Percentiles rank a stretch among this genome's conserved stretches.
phyloP scores from a whole-genome alignment of 2,888 invertebrate genomes.

The Dolomedes plantarius region DNA sequence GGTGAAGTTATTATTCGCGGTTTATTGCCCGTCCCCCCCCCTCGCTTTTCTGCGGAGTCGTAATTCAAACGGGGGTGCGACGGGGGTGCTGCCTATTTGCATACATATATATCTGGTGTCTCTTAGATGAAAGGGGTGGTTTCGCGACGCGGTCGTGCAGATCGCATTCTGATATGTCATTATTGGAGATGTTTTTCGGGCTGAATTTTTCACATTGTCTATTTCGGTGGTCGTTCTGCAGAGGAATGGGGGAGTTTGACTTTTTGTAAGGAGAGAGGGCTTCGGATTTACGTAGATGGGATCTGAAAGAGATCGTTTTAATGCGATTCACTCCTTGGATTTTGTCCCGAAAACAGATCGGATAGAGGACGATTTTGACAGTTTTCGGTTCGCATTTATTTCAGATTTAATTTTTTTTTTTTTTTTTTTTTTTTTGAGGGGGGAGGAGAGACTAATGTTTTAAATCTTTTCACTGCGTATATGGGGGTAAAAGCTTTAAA shows the following conservation, averaged over 20 bases:
- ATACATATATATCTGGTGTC: constrained; percentile 66
- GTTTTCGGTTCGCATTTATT: no score
- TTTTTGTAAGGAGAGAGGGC: background rate
- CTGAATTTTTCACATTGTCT: constrained; percentile 51
- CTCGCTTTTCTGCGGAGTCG: no score
- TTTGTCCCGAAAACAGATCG: background rate
- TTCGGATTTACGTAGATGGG: background rate
- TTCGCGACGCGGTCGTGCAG: constrained; percentile 48
- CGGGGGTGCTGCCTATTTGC: constrained; percentile 59
- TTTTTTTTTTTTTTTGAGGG: no score
- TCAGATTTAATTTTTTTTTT: no score
- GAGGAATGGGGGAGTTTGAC: no score
- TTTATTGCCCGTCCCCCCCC: background rate
- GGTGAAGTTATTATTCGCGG: constrained; percentile 2
- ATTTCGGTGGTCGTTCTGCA: background rate
- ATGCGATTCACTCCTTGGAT: background rate
- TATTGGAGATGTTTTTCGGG: no score
- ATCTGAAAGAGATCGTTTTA: background rate
- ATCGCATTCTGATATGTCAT: constrained; percentile 68
- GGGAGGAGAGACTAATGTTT: no score
- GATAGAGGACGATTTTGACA: background rate
- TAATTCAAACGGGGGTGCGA: no score
- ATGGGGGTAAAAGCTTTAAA: no score
- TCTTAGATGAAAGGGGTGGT: constrained; percentile 35
- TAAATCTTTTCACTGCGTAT: no score